Evolutionary conservation across 2,113 vertebrate species (phyloP).

Genomic region (Acrocephalus arundinaceus): DNA sequence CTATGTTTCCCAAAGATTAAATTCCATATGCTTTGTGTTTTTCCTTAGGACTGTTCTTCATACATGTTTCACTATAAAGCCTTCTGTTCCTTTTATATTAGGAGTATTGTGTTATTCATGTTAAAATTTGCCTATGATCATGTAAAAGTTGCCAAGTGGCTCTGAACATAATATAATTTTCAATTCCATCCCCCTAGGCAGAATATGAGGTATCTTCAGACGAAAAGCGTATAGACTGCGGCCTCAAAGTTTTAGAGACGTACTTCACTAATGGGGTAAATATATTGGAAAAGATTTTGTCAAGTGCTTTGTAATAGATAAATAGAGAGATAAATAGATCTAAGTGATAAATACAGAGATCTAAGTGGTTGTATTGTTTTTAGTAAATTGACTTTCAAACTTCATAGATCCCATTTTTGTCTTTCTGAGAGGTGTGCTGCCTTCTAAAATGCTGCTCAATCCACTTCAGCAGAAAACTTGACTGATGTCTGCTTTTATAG

Average conservation of each 20-base stretch:
- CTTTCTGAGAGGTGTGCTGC: neutral
- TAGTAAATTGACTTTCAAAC: neutral
- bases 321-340: neutral
- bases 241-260: constrained; percentile 80
- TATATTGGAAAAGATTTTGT: neutral
- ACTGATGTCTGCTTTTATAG: neutral
- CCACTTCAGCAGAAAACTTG: neutral
- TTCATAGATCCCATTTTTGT: neutral
- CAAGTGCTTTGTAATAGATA: neutral
- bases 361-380: neutral
- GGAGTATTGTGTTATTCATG: neutral
- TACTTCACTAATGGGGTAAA: constrained; percentile 88
- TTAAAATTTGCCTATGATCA: neutral
- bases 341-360: neutral
- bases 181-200: constrained; percentile 67
- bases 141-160: neutral
- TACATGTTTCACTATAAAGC: neutral
- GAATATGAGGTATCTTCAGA: constrained; percentile 87
- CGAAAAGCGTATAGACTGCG: constrained; percentile 82
- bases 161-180: neutral
- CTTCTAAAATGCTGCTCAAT: neutral
- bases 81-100: neutral
- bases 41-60: neutral
- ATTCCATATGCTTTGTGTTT: neutral
- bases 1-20: neutral